A percentile compares a stretch with the other conserved stretches of the same genome.
phyloP scores from a whole-genome alignment of 1,140 invertebrate species.

The Diorhabda carinulata region DNA sequence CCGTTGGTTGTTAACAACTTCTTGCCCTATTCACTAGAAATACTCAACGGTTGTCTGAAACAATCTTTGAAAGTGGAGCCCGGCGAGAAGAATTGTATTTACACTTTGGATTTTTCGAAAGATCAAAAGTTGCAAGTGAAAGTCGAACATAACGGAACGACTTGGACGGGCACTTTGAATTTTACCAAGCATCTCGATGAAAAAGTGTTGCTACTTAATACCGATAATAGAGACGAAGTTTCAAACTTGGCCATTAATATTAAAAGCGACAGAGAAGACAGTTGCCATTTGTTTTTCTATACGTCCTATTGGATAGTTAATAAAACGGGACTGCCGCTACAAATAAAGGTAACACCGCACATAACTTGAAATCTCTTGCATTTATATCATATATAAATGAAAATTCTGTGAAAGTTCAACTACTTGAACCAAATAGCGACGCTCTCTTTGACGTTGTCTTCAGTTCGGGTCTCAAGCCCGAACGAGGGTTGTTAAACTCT shows the following conservation, averaged over 20 bases:
- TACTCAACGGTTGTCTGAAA: constrained; percentile 46
- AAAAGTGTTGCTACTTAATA: constrained; percentile 62
- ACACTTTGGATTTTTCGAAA: constrained; percentile 59
- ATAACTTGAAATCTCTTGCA: no score
- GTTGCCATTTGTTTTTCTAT: constrained; percentile 66
- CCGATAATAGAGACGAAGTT: constrained; percentile 57
- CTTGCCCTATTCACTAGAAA: constrained; percentile 65
- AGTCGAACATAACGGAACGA: constrained; percentile 65
- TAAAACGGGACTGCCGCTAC: constrained; percentile 75
- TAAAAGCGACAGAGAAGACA: constrained; percentile 58
- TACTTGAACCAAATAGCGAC: no score
- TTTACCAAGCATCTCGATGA: constrained; percentile 65
- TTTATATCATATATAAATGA: no score
- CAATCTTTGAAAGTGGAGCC: constrained; percentile 58
- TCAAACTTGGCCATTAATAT: constrained; percentile 66
- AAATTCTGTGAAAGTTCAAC: no score
- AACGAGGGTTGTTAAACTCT: no score
- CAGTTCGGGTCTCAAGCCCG: no score
- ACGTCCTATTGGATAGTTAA: constrained; percentile 90
- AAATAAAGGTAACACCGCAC: constrained; percentile 62
- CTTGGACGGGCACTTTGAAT: constrained; percentile 68
- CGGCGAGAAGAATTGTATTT: constrained; percentile 66
- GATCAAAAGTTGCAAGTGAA: constrained; percentile 60
- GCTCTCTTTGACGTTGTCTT: no score
- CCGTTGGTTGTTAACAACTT: constrained; percentile 73